Base-by-base conservation (phyloP, 1,140 invertebrate genomes). In the Orchestia grillus region DNA sequence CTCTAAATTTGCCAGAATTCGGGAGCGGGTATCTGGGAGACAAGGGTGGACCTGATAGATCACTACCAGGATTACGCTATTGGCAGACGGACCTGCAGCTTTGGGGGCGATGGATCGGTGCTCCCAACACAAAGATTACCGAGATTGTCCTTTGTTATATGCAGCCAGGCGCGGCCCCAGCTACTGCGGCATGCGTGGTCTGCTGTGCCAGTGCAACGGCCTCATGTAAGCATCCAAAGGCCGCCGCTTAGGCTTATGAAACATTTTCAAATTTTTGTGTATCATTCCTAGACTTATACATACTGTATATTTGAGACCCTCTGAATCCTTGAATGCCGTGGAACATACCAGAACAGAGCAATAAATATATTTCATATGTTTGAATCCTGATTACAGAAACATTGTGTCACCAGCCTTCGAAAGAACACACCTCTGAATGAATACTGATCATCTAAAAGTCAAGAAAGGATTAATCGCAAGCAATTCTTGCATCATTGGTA, bases 1-100 rank as follows among this genome's bases (percentile, higher is more conserved):
- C 92, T 94, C 92, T 94, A 94, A 94, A 94, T 94, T 94, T 94
- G 92, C 44, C 92, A 47, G 92, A 45, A 45, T 94, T 47, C 43
- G 88, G 44, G 88, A 43, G 88, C 44, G 92, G 43, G 92, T 94
- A 94, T 94, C 44, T 44, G 11, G 43, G 44, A 94, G 45, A 94
- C 92, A 40, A 45, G 92, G 92, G 41, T 36, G 44, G 92, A 94
- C 92, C 92, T 94, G 92, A 94, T 44, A 94, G 92, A 94, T 94
- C 44, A 94, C 92, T 44, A 45, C 44, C 44, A 16, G 92, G 88
- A 90, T 90, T 90, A 90, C 88, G 88, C 88, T 90, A 90, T 90
- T 90, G 88, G 88, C 88, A 90, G 88, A 90, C 88, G 43, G 88
- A 90, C 41, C 88, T 42, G 88, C 88, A 44, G 88, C 43, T 42